Percentiles rank a stretch among this genome's conserved stretches.
Conservation (phyloP, 2,888 invertebrate species). For the Amiota communis region DNA sequence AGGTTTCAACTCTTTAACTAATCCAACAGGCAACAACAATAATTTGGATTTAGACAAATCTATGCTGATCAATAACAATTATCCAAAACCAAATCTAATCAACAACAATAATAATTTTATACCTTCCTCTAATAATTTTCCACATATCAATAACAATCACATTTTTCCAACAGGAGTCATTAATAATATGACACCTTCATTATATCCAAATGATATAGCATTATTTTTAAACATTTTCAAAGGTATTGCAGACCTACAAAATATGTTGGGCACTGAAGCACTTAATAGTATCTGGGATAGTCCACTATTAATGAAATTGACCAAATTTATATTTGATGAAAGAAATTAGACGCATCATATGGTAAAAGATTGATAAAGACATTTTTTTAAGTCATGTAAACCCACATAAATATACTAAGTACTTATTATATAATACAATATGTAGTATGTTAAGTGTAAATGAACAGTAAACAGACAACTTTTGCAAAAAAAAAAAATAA, state of each 20-base stretch:
- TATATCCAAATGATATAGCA: conserved; percentile 53
- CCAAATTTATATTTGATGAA: neutral
- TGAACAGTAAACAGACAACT: too few species aligned
- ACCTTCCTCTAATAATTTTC: neutral
- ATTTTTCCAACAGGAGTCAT: neutral
- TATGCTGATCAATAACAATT: neutral
- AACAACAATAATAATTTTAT: neutral
- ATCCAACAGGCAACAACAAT: conserved; percentile 1
- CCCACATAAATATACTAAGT: too few species aligned
- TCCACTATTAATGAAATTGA: conserved; percentile 42
- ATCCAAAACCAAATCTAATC: too few species aligned
- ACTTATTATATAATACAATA: too few species aligned
- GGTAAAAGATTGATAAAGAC: too few species aligned
- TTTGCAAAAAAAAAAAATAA: too few species aligned
- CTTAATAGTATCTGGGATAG: conserved; percentile 60
- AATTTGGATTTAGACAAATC: neutral
- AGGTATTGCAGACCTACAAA: conserved; percentile 54
- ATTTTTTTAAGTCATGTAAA: too few species aligned
- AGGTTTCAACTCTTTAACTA: neutral
- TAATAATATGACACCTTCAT: conserved; percentile 27
- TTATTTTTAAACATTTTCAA: conserved; percentile 55
- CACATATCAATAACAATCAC: neutral
- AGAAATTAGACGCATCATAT: conserved; percentile 24
- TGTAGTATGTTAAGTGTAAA: too few species aligned
- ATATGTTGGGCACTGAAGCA: conserved; percentile 51